Percentiles rank a stretch among this genome's conserved stretches.
Conservation (phyloP, 2,113 vertebrate genomes). For the Malurus cyaneus region DNA sequence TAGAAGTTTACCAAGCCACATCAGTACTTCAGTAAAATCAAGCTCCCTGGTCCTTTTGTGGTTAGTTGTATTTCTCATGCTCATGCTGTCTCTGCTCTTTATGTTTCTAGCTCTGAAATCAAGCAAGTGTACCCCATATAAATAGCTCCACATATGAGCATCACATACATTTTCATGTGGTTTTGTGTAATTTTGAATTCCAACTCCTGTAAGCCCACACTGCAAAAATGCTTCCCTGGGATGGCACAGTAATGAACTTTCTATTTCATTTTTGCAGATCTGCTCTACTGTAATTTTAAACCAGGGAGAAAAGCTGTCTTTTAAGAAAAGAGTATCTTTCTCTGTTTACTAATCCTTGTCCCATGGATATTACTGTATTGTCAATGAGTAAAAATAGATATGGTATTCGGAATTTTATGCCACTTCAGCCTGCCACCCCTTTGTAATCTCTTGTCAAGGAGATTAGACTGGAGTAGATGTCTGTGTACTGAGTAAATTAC, state of each 20-base stretch:
- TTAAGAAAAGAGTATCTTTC: constrained; percentile 3
- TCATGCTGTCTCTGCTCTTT: neutral
- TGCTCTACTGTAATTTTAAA: constrained; percentile 2
- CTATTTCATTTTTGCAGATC: neutral
- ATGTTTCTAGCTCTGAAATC: neutral
- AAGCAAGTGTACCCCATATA: neutral
- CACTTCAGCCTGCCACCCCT: neutral
- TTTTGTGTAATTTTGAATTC: neutral
- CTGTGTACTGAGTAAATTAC: constrained; percentile 26
- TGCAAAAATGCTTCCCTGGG: neutral
- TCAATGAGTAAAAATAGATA: constrained; percentile 39
- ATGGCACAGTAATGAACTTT: neutral
- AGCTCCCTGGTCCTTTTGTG: neutral
- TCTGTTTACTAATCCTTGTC: constrained; percentile 39
- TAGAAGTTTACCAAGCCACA: neutral
- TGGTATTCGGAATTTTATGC: constrained; percentile 18
- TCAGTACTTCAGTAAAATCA: neutral
- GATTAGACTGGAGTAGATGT: constrained; percentile 18
- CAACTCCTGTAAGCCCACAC: neutral
- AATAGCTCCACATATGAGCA: neutral
- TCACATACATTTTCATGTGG: neutral
- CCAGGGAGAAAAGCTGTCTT: neutral
- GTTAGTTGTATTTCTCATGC: neutral
- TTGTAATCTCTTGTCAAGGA: constrained; percentile 30
- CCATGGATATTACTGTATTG: neutral